A percentile compares a stretch with the other conserved stretches of the same genome.
Evolutionary conservation across 1,140 invertebrate genomes (phyloP).

Genomic region (Cydia fagiglandana): DNA sequence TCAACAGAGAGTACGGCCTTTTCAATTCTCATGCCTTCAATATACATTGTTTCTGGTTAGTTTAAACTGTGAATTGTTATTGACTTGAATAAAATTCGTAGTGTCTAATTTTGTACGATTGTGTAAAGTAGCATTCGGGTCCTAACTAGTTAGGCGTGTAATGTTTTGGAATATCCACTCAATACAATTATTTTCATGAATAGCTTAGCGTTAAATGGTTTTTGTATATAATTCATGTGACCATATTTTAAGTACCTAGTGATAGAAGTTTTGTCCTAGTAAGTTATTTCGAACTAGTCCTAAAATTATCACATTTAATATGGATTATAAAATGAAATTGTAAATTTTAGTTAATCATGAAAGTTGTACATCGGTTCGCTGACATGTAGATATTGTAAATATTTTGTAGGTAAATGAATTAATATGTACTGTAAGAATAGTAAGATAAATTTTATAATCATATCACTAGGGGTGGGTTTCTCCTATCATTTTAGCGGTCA

Average conservation of each 20-base stretch:
- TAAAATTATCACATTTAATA: conserved; percentile 73
- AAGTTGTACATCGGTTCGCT: conserved; percentile 59
- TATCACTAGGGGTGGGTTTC: conserved; percentile 55
- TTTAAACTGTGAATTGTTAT: conserved; percentile 27
- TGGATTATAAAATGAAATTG: conserved; percentile 47
- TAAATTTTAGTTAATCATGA: conserved; percentile 23
- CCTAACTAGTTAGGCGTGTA: conserved; percentile 25
- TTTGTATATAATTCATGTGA: conserved; percentile 69
- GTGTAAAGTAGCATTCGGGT: conserved; percentile 7
- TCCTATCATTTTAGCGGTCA: conserved; percentile 27
- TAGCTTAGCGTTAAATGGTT: conserved; percentile 49
- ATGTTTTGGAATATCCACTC: conserved; percentile 40
- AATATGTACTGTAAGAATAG: conserved; percentile 51
- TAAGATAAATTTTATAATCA: conserved; percentile 76
- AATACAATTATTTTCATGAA: conserved; percentile 41
- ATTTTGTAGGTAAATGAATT: conserved; percentile 62
- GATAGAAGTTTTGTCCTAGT: conserved; percentile 70
- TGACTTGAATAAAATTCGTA: conserved; percentile 31
- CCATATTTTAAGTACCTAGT: conserved; percentile 63
- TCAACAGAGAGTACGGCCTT: conserved; percentile 23
- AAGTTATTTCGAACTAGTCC: conserved; percentile 76
- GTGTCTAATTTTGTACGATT: conserved; percentile 29
- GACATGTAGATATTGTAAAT: conserved; percentile 75
- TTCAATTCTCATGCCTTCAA: conserved; percentile 32
- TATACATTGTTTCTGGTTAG: conserved; percentile 29